Percentiles rank a stretch among this genome's conserved stretches.
Evolutionary conservation across 2,888 invertebrate species (phyloP).

Genomic region (Diarsia dahlii): DNA sequence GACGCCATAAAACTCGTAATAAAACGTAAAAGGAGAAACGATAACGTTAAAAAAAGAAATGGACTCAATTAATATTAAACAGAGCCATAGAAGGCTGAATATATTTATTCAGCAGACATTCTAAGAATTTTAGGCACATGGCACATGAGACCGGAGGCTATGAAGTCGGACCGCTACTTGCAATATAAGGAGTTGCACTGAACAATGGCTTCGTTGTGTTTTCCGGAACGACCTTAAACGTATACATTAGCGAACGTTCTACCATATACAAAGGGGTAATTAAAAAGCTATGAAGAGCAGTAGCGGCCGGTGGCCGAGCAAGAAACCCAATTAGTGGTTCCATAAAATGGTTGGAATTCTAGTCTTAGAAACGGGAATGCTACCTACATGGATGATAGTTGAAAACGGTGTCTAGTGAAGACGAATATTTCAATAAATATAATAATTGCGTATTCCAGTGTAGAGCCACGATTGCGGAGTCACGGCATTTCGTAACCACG

Average conservation of each 20-base stretch:
- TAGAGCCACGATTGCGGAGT: constrained; percentile 81
- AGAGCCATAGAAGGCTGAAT: constrained; percentile 79
- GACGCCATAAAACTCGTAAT: constrained; percentile 38
- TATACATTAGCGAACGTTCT: constrained; percentile 86
- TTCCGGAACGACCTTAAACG: constrained; percentile 82
- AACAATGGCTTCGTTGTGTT: constrained; percentile 85
- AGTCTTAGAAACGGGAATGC: constrained; percentile 39
- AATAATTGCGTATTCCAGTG: constrained; percentile 79
- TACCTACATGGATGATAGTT: constrained; percentile 19
- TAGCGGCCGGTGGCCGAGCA: constrained; percentile 65
- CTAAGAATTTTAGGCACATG: constrained; percentile 84
- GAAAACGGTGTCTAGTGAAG: constrained; percentile 45
- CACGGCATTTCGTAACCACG: constrained; percentile 88
- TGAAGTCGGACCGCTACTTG: constrained; percentile 86
- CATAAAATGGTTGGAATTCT: constrained; percentile 69
- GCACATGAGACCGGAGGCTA: constrained; percentile 75
- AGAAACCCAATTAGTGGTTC: constrained; percentile 77
- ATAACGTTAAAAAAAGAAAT: constrained; percentile 59
- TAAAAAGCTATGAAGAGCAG: constrained; percentile 85
- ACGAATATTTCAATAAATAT: constrained; percentile 69
- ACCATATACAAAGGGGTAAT: constrained; percentile 84
- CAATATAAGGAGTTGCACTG: constrained; percentile 84
- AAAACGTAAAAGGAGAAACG: constrained; percentile 52
- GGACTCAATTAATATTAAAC: constrained; percentile 76
- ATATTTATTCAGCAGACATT: constrained; percentile 85